These are phyloP conservation scores for Acomys russatus DNA, from an alignment of 2,797 vertebrate genomes.

Conservation along the genomic window DNA sequence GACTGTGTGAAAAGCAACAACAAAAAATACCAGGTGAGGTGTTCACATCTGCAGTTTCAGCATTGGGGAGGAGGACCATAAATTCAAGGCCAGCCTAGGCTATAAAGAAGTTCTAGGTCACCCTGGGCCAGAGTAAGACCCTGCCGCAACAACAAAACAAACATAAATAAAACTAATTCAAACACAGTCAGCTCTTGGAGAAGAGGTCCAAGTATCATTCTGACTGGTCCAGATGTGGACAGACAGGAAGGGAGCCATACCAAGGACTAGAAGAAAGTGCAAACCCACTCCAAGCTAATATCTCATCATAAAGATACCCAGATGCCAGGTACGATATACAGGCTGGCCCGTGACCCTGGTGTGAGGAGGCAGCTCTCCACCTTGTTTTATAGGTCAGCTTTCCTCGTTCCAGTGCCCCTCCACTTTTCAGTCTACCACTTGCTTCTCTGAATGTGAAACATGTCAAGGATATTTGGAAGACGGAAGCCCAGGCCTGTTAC, in stretches of 20 bases:
- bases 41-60: neutral
- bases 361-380: neutral
- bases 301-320: neutral
- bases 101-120: neutral
- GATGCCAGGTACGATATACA: neutral
- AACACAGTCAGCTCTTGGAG: neutral
- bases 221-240: neutral
- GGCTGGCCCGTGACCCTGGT: neutral
- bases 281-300: neutral
- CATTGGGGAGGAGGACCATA: neutral
- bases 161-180: slow-evolving; percentile 24
- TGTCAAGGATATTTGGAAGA: neutral
- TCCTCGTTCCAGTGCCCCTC: neutral
- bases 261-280: neutral
- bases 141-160: neutral
- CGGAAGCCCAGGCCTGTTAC: slow-evolving; percentile 17
- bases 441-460: neutral
- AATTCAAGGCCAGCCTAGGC: neutral
- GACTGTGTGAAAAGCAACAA: neutral
- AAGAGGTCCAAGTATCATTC: neutral
- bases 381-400: neutral
- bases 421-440: neutral
- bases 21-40: neutral
- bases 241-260: neutral
- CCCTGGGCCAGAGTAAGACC: neutral